Evolutionary conservation across 2,888 invertebrate genomes (phyloP).

Genomic region (Meteorus colon): DNA sequence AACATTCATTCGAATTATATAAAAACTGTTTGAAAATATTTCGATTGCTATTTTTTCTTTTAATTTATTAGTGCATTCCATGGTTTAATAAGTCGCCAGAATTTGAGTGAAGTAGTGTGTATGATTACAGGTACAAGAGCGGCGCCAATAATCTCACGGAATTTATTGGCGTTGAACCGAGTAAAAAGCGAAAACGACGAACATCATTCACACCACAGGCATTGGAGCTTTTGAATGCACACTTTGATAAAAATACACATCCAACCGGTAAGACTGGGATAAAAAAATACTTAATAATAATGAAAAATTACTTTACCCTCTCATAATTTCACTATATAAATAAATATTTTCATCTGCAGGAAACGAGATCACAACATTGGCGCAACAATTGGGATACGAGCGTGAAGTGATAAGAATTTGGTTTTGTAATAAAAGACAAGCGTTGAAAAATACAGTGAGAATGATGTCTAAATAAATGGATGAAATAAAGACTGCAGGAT

Average conservation of each 20-base stretch:
- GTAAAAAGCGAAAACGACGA: conserved; percentile 95
- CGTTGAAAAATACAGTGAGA: conserved; percentile 96
- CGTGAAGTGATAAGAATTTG: conserved; percentile 98
- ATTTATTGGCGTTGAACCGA: conserved; percentile 96
- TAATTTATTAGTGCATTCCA: conserved; percentile 16
- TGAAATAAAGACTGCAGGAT: conserved; percentile 41
- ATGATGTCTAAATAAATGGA: conserved; percentile 80
- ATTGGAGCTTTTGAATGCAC: conserved; percentile 93
- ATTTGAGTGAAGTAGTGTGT: conserved; percentile 68
- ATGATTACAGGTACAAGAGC: conserved; percentile 87
- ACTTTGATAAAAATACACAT: conserved; percentile 97
- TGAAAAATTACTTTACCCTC: not conserved
- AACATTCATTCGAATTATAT: not conserved
- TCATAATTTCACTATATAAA: conserved; percentile 17
- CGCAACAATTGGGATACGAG: conserved; percentile 96
- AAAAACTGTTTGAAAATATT: not conserved
- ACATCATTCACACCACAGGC: conserved; percentile 99
- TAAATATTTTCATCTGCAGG: conserved; percentile 76
- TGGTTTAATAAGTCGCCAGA: conserved; percentile 57
- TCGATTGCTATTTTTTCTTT: conserved; percentile 7
- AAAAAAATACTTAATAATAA: conserved; percentile 2
- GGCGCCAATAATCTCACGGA: conserved; percentile 96
- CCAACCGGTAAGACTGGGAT: conserved; percentile 86
- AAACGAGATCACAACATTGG: conserved; percentile 96
- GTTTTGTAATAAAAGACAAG: conserved; percentile 99